Evolutionary conservation across 1,140 invertebrate species (phyloP), one percentile per base, ranked within the genome.

Genomic region (Neuroterus valhalla): DNA sequence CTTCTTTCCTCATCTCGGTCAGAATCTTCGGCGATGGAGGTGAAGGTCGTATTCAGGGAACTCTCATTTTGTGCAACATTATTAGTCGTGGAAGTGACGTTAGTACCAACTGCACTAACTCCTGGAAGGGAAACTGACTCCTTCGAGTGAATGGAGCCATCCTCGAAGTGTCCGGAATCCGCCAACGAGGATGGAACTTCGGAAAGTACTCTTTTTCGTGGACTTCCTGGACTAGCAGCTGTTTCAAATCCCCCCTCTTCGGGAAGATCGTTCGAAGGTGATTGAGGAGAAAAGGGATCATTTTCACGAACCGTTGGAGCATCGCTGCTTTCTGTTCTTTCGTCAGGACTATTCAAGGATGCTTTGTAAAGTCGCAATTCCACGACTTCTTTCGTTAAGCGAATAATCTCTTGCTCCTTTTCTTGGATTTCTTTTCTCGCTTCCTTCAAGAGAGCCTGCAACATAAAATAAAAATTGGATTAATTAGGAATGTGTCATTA

Each of bases 81-180:
- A 70, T 52, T 74, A 50, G 67, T 71, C 19, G 71, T 76, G 0
- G 90, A 80, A 78, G 91, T 89, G 43, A 89, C 91, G 70, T 90
- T 91, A 46, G 91, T 43, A 87, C 89, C 42, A 90, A 91, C 79
- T 92, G 91, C 45, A 91, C 91, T 26, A 86, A 90, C 46, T 89
- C 92, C 78, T 84, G 87, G 71, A 8, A 81, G 42, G 55, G 68
- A 84, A 43, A 91, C 87, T n/a, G 93, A 94, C 79, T 95, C 94
- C 87, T 95, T 95, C 42, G 94, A 95, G 86, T 94, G 92, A 77
- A 94, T 88, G 52, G 94, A 94, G 50, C 93, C 94, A 88, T 96
- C 95, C 87, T 96, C 96, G 89, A 95, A 96, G 89, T 96, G 94
- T 10, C 96, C 96, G 3, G 95, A 96, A 88, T 96, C 96, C 17